Conservation (phyloP, 2,797 vertebrate genomes). For the Mallotus villosus region DNA sequence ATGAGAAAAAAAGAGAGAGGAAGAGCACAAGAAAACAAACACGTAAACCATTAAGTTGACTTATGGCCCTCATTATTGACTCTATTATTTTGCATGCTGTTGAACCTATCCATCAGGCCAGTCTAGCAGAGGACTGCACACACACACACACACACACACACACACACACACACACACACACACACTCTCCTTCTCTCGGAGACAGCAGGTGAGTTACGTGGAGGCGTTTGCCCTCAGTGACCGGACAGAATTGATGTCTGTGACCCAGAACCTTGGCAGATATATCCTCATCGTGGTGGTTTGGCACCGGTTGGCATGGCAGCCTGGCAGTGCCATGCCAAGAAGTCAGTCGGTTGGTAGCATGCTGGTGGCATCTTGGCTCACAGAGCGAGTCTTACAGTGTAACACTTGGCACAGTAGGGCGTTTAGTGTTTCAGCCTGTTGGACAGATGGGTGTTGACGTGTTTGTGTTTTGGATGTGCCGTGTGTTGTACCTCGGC, state of each 20-base stretch:
- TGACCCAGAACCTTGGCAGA: slow-evolving; percentile 46
- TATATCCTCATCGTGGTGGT: slow-evolving; percentile 10
- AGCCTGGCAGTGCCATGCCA: slow-evolving; percentile 5
- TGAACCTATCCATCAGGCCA: slow-evolving; percentile 35
- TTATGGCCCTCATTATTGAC: slow-evolving; percentile 51
- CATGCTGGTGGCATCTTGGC: slow-evolving; percentile 2
- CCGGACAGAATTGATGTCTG: slow-evolving; percentile 35
- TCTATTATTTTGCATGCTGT: slow-evolving; percentile 46
- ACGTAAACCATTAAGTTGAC: slow-evolving; percentile 45
- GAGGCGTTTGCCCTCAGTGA: slow-evolving; percentile 29
- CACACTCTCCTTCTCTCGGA: neutral
- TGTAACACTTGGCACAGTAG: neutral
- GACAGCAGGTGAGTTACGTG: slow-evolving; percentile 14
- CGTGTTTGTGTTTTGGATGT: slow-evolving; percentile 5
- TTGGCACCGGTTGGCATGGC: slow-evolving; percentile 39
- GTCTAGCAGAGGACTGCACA: slow-evolving; percentile 17
- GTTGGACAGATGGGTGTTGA: neutral
- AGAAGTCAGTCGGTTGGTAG: neutral
- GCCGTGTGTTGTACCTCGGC: slow-evolving; percentile 61
- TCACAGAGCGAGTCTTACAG: neutral
- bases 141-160: neutral
- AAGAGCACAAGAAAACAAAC: neutral
- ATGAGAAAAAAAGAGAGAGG: neutral
- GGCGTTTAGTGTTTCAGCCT: neutral
- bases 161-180: neutral